Evolutionary conservation across 2,113 vertebrate genomes (phyloP), one percentile per base, ranked within the genome.

Genomic region (Cryptomyrus ogoouensis): DNA sequence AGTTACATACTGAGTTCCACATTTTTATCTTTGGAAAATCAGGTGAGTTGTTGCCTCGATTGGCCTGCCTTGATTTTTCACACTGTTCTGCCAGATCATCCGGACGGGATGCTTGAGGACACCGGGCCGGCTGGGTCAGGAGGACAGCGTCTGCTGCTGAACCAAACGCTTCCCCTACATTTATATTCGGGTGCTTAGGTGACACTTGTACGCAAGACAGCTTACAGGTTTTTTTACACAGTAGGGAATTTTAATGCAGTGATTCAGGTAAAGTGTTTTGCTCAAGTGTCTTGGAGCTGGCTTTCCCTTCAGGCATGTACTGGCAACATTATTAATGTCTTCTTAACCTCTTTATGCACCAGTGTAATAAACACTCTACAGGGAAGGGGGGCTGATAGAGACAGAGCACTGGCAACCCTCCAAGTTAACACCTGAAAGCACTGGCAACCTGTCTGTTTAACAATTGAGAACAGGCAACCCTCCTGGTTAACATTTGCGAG

Each of bases 401-500:
- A 80, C 62, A 52, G 52, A 87, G 27, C 2, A 44, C 46, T 77
- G 42, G 19, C 89, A 80, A 80, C 5, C 17, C 31, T 80, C 74
- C 35, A 6, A 2, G 27, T 77, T 35, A 35, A 74, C 66, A 31
- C 0, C 1, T 74, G 66, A 35, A 1, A 35, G 27, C 9, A 10
- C 27, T 74, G n/a, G 66, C 12, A 35, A 31, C 21, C 19, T 6
- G 0, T 12, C 6, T 6, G 21, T 0, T 62, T 62, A 62, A 62
- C 58, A 62, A 7, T 1, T 10, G 7, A n/a, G 24, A 62, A 19
- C 24, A 21, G 24, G 8, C 58, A 39, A 31, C 50, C 52, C 27
- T 50, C n/a, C 9, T 52, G 66, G 90, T 80, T 89, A 90, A 84
- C 88, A 49, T 58, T 91, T 74, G 70, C 31, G 90, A 56, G 52